Base-by-base conservation (phyloP, 2,888 invertebrate species). In the Nomada fucata region DNA sequence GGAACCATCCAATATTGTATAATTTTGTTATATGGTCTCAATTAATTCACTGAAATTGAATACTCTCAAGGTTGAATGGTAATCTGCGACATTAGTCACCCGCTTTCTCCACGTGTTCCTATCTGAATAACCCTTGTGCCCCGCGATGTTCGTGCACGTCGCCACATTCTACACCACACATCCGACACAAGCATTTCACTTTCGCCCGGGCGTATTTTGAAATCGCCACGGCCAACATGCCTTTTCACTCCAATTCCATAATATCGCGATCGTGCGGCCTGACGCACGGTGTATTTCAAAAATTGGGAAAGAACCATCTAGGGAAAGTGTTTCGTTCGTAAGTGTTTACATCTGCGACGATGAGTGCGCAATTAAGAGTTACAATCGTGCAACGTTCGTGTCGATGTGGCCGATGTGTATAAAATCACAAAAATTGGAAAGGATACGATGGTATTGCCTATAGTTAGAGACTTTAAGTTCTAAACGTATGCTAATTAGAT, bases 191-290 rank as follows among this genome's bases (percentile, higher is more conserved):
- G 72, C 75, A 81, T 74, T 86, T 79, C 83, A 76, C 85, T 85
- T 83, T 85, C 80, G 60, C 67, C 68, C 64, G n/a, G 23, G 5
- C 10, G 70, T 26, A 74, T 85, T 86, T 86, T 73, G 76, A 78
- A 80, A 85, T 52, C 68, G 20, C 20, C 29, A 61, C 65, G 53
- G 50, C 36, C 57, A 15, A 10, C 42, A 10, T 57, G 44, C 26
- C 55, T 79, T 77, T 79, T 79, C 78, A 81, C 76, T 83, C 78
- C 42, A 83, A 61, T 68, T 81, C 64, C 52, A 65, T 61, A 59
- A 59, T 67, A 52, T 73, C 68, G 69, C 53, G 67, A 11, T 4
- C 68, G 50, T 50, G n/a, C 2, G 15, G 9, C 15, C 4, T 26
- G 9, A 4, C 0, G 15, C 42, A 26, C n/a, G 23, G 71, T 11